Conservation (phyloP, 2,888 invertebrate genomes). For the Cephus pygmeus region DNA sequence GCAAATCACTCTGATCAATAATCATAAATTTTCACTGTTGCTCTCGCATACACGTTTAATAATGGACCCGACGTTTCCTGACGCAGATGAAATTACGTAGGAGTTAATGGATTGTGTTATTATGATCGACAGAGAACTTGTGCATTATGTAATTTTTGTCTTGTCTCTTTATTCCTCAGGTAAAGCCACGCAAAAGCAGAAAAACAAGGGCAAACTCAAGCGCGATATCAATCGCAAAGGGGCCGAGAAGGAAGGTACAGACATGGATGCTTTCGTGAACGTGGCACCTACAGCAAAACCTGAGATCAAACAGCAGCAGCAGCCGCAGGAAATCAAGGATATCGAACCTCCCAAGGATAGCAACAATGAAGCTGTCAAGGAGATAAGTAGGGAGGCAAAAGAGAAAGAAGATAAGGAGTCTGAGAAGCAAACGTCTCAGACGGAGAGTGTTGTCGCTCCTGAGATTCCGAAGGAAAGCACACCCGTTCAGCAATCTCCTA, state of each 20-base stretch:
- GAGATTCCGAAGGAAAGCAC: constrained; percentile 36
- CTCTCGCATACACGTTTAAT: background rate
- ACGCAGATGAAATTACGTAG: background rate
- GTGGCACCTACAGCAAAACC: constrained; percentile 36
- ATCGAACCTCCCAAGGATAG: constrained; percentile 31
- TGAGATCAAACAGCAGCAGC: constrained; percentile 36
- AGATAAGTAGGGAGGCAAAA: constrained; percentile 45
- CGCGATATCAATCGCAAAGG: constrained; percentile 70
- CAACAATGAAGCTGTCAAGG: constrained; percentile 34
- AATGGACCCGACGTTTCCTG: background rate
- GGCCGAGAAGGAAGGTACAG: constrained; percentile 72
- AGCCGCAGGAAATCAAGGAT: constrained; percentile 33
- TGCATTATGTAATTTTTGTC: background rate
- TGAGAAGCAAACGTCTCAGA: constrained; percentile 16
- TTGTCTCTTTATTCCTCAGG: constrained; percentile 34
- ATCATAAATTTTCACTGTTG: background rate
- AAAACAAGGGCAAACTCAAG: constrained; percentile 67
- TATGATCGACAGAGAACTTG: background rate
- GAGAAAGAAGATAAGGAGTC: constrained; percentile 54
- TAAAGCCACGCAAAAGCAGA: constrained; percentile 66
- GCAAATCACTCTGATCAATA: background rate
- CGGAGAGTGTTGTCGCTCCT: constrained; percentile 19
- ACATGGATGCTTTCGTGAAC: constrained; percentile 71
- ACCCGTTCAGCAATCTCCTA: constrained; percentile 23
- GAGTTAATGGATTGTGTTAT: background rate